Conservation (phyloP, 2,888 invertebrate genomes). For the Ptilodon capucinus region DNA sequence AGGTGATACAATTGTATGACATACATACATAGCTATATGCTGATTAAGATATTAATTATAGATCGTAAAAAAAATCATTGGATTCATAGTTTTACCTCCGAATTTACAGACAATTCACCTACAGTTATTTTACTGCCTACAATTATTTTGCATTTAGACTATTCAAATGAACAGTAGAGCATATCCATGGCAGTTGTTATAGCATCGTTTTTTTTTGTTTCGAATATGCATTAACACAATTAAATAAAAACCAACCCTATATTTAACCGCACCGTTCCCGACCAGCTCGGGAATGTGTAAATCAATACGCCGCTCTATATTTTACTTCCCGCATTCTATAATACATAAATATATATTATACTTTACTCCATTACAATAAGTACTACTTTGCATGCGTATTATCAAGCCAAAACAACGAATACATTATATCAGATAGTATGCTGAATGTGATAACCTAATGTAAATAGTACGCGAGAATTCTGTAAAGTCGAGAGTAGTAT, state of each 20-base stretch:
- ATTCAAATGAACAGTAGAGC: too few species aligned
- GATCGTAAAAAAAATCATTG: too few species aligned
- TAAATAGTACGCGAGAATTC: background rate
- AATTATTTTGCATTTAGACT: too few species aligned
- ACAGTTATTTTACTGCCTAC: too few species aligned
- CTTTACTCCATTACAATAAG: slow-evolving; percentile 1
- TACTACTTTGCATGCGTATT: slow-evolving; percentile 8
- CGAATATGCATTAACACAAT: too few species aligned
- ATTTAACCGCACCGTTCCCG: slow-evolving; percentile 2
- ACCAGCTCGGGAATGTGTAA: slow-evolving; percentile 11
- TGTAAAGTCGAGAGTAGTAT: background rate
- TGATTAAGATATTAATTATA: too few species aligned
- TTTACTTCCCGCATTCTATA: slow-evolving; percentile 26
- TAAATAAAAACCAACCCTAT: slow-evolving; percentile 13
- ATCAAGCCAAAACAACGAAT: slow-evolving; percentile 14
- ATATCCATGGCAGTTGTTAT: too few species aligned
- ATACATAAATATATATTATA: slow-evolving; percentile 1
- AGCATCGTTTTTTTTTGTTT: too few species aligned
- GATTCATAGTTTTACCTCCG: too few species aligned
- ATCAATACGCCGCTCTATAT: slow-evolving; percentile 14
- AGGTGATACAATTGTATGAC: too few species aligned
- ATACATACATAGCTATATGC: too few species aligned
- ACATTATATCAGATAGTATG: slow-evolving; percentile 10
- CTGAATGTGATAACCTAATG: slow-evolving; percentile 10
- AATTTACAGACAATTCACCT: too few species aligned